These are phyloP conservation scores for Sarcophilus harrisii DNA, from an alignment of 2,797 vertebrate species.

Conservation along the genomic window DNA sequence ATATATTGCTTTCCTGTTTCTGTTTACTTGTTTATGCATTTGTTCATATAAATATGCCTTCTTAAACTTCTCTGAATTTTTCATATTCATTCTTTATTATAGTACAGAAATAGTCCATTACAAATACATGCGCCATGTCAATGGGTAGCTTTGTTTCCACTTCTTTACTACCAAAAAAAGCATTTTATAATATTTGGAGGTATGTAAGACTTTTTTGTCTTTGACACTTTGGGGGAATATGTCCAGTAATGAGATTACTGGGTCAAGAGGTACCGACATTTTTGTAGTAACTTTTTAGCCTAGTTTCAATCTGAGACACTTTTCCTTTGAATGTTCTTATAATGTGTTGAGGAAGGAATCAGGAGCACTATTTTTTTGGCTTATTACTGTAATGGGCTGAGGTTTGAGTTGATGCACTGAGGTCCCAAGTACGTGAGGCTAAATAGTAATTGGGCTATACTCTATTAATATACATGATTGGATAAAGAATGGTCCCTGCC, in stretches of 20 bases:
- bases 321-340: constrained; percentile 11
- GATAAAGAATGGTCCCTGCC: too few species aligned
- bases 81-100: neutral
- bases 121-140: neutral
- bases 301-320: neutral
- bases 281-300: neutral
- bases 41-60: neutral
- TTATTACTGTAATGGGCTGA: too few species aligned
- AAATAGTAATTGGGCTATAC: too few species aligned
- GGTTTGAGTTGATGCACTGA: too few species aligned
- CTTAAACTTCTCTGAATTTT: neutral
- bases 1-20: neutral
- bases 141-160: neutral
- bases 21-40: neutral
- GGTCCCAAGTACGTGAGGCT: too few species aligned
- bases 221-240: neutral
- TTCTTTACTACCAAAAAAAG: neutral
- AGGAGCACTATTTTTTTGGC: neutral
- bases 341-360: constrained; percentile 4
- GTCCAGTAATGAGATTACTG: neutral
- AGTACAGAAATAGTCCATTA: neutral
- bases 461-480: too few species aligned
- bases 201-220: neutral
- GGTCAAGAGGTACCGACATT: neutral
- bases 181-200: neutral